Evolutionary conservation across 92 coral and sea anemone genomes (phyloP).

Genomic region (Epizoanthus illoricatus): DNA sequence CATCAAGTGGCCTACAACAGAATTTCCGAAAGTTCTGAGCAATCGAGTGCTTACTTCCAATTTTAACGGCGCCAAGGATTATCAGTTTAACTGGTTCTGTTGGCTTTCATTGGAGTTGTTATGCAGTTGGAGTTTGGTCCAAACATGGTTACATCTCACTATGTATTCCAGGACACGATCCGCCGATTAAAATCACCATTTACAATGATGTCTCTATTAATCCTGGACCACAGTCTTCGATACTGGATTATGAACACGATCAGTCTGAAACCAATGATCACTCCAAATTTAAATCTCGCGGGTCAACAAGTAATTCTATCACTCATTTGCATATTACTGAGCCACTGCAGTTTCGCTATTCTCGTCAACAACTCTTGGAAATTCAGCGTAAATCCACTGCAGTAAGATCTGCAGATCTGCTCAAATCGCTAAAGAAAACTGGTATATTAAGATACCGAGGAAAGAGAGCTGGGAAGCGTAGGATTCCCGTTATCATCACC

Average conservation of each 20-base stretch:
- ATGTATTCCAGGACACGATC: not conserved
- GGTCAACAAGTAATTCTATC: constrained; percentile 27
- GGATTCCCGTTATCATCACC: constrained; percentile 18
- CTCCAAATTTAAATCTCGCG: constrained; percentile 13
- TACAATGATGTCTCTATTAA: constrained; percentile 23
- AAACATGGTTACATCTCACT: constrained; percentile 33
- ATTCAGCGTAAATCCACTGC: constrained; percentile 19
- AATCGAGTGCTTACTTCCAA: constrained; percentile 17
- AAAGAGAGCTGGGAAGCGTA: constrained; percentile 35
- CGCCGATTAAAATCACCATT: not conserved
- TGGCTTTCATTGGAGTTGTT: constrained; percentile 23
- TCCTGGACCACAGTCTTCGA: constrained; percentile 30
- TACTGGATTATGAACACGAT: constrained; percentile 16
- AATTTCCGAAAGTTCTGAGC: constrained; percentile 34
- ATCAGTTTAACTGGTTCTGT: constrained; percentile 20
- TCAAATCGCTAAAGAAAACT: constrained; percentile 27
- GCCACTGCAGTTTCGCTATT: constrained; percentile 27
- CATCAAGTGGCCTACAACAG: constrained; percentile 18
- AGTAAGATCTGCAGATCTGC: constrained; percentile 31
- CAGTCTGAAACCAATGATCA: constrained; percentile 10
- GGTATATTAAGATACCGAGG: constrained; percentile 38
- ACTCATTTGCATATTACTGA: constrained; percentile 34
- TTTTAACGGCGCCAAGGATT: constrained; percentile 24
- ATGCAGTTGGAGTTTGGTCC: constrained; percentile 32
- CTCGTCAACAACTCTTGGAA: constrained; percentile 38